Conservation (phyloP, 2,888 invertebrate genomes). For the Thumatha senex region DNA sequence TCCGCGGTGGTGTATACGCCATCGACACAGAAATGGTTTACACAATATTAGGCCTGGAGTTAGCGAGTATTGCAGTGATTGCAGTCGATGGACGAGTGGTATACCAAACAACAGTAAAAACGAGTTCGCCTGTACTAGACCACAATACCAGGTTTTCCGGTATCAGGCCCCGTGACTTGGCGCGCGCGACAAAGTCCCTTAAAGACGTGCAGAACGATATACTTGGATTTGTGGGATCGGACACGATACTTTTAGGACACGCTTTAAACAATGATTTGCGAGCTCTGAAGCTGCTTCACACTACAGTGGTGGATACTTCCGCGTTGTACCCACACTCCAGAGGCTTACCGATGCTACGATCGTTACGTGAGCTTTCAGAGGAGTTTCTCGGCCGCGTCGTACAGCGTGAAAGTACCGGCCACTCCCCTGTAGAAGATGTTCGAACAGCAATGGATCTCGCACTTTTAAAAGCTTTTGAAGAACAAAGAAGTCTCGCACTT, state of each 20-base stretch:
- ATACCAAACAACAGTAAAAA: background rate
- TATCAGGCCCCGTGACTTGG: constrained; percentile 85
- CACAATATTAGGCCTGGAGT: constrained; percentile 92
- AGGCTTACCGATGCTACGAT: constrained; percentile 92
- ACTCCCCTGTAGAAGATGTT: constrained; percentile 97
- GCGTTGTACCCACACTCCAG: constrained; percentile 92
- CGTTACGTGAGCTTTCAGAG: constrained; percentile 90
- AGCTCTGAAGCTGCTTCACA: constrained; percentile 92
- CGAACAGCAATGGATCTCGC: constrained; percentile 94
- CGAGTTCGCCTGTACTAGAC: constrained; percentile 72
- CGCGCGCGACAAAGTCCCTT: constrained; percentile 86
- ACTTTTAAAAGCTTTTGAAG: constrained; percentile 86
- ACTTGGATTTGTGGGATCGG: constrained; percentile 89
- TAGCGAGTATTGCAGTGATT: constrained; percentile 88
- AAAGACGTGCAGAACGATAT: constrained; percentile 93
- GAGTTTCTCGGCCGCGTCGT: constrained; percentile 91
- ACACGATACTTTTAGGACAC: constrained; percentile 97
- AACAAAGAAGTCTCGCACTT: constrained; percentile 10
- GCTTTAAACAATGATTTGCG: constrained; percentile 96
- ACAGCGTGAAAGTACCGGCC: constrained; percentile 88
- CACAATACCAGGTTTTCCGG: constrained; percentile 98
- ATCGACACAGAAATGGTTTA: constrained; percentile 99
- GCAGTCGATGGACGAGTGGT: too few species aligned
- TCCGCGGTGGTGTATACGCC: constrained; percentile 87
- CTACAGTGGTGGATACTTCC: constrained; percentile 94